A percentile compares a stretch with the other conserved stretches of the same genome.
phyloP scores from a whole-genome alignment of 2,113 vertebrate genomes.

The Plestiodon gilberti region DNA sequence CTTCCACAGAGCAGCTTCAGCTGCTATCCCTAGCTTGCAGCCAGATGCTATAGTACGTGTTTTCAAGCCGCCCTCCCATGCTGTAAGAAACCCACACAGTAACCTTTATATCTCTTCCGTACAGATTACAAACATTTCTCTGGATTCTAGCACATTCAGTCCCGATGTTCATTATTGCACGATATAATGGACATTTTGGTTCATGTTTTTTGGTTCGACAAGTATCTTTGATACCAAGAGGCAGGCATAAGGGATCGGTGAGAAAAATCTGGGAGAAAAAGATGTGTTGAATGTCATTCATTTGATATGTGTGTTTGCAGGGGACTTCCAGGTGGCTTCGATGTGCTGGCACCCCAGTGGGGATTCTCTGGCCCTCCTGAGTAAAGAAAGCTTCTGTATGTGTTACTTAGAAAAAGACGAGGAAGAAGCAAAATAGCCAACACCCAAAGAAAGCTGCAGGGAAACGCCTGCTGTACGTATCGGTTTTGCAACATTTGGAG shows the following conservation, averaged over 20 bases:
- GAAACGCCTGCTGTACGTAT: neutral
- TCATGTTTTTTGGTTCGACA: rapidly evolving
- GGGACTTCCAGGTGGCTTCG: conserved; percentile 85
- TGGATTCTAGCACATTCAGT: neutral
- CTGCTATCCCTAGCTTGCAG: neutral
- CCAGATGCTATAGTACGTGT: too few species aligned
- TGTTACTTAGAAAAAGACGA: conserved; percentile 86
- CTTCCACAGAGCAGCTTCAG: neutral
- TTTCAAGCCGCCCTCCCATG: neutral
- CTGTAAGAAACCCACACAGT: neutral
- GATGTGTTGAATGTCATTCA: neutral
- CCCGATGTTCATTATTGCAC: neutral
- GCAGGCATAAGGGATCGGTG: neutral
- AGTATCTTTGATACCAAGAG: neutral
- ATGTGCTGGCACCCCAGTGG: conserved; percentile 87
- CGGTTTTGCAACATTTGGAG: conserved; percentile 45
- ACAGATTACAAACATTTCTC: neutral
- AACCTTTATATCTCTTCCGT: too few species aligned
- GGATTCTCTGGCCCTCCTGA: conserved; percentile 82
- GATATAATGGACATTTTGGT: neutral
- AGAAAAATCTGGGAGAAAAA: too few species aligned
- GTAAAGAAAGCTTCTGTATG: conserved; percentile 92
- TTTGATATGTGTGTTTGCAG: conserved; percentile 67
- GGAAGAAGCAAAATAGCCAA: conserved; percentile 54
- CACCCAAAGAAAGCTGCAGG: neutral